Conservation (phyloP, 2,888 invertebrate genomes). For the Drosophila neutralis region DNA sequence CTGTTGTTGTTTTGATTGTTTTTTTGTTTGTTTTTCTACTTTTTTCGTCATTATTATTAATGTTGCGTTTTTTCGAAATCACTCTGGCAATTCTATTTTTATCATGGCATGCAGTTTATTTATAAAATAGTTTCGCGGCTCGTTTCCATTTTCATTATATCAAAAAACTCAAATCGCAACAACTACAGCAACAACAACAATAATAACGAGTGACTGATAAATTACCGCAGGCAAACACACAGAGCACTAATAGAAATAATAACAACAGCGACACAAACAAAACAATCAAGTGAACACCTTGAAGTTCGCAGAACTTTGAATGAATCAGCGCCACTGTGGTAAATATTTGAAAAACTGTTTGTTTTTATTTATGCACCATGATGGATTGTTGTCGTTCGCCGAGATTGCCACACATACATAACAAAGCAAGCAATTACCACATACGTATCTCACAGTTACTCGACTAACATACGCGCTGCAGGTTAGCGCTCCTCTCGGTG, state of each 20-base stretch:
- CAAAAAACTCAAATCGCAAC: slow-evolving; percentile 49
- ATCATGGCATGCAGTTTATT: slow-evolving; percentile 75
- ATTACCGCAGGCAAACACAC: slow-evolving; percentile 57
- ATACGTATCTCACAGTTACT: slow-evolving; percentile 37
- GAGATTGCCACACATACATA: neutral
- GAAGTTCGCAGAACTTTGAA: slow-evolving; percentile 61
- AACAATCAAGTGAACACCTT: slow-evolving; percentile 63
- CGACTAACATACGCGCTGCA: slow-evolving; percentile 34
- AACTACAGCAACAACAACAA: slow-evolving; percentile 25
- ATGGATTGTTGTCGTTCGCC: slow-evolving; percentile 18
- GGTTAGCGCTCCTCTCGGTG: slow-evolving; percentile 20
- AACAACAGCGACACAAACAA: slow-evolving; percentile 49
- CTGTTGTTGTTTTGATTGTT: slow-evolving; percentile 23
- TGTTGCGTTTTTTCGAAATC: slow-evolving; percentile 48
- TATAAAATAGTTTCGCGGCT: slow-evolving; percentile 71
- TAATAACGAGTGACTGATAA: slow-evolving; percentile 67
- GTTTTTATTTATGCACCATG: slow-evolving; percentile 14
- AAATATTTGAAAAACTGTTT: slow-evolving; percentile 50
- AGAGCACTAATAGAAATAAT: slow-evolving; percentile 40
- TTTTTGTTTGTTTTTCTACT: neutral
- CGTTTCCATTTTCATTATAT: slow-evolving; percentile 63
- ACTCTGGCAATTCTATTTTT: slow-evolving; percentile 72
- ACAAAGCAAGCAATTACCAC: slow-evolving; percentile 28
- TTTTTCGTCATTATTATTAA: slow-evolving; percentile 33
- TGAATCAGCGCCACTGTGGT: slow-evolving; percentile 53